Percentiles rank a stretch among this genome's conserved stretches.
Conservation (phyloP, 2,797 vertebrate genomes). For the Hypotaenidia okinawae region DNA sequence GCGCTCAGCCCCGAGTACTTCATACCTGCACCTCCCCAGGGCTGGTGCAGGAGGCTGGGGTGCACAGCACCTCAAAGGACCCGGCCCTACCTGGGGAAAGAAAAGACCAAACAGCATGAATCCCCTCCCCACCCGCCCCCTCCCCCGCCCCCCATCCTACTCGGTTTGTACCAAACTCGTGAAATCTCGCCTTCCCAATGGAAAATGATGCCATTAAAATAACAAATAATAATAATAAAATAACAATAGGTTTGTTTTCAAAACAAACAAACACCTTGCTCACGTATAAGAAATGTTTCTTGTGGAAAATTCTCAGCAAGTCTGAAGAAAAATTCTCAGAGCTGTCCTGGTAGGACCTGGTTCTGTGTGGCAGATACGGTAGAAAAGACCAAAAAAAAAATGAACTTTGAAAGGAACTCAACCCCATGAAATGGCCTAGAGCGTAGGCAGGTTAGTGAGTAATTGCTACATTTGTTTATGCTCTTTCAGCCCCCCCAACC, state of each 20-base stretch:
- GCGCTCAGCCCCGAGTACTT: background rate
- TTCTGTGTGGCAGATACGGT: slow-evolving; percentile 78
- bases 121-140: background rate
- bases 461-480: slow-evolving; percentile 91
- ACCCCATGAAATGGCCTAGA: slow-evolving; percentile 79
- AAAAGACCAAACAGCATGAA: slow-evolving; percentile 49
- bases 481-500: slow-evolving; percentile 81
- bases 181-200: slow-evolving; percentile 73
- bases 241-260: slow-evolving; percentile 68
- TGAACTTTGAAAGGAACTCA: slow-evolving; percentile 77
- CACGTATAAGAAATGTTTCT: slow-evolving; percentile 73
- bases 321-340: slow-evolving; percentile 80
- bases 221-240: slow-evolving; percentile 76
- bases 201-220: slow-evolving; percentile 72
- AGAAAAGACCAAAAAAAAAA: slow-evolving; percentile 74
- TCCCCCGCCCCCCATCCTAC: background rate
- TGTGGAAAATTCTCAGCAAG: slow-evolving; percentile 77
- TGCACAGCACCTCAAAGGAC: slow-evolving; percentile 63
- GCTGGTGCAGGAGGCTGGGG: slow-evolving; percentile 24
- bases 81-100: slow-evolving; percentile 62
- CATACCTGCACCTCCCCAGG: background rate
- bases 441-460: slow-evolving; percentile 86
- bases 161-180: slow-evolving; percentile 78
- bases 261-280: slow-evolving; percentile 74
- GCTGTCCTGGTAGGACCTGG: slow-evolving; percentile 76